Percentiles rank a stretch among this genome's conserved stretches.
Conservation (phyloP, 2,888 invertebrate species). For the Drosophila kambysellisi region DNA sequence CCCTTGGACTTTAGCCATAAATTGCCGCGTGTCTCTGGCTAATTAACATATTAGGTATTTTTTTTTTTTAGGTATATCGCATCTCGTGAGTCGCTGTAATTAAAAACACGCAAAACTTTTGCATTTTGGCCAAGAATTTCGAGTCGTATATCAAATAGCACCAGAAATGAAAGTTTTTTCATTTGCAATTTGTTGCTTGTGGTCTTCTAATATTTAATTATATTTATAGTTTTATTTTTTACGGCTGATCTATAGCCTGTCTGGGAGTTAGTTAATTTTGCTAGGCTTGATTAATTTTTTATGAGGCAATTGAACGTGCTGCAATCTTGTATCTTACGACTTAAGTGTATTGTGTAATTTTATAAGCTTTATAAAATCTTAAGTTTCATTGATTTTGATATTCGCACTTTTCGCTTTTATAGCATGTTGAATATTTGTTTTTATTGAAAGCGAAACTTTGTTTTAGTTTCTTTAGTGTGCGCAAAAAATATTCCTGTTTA, state of each 20-base stretch:
- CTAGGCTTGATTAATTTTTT: conserved; percentile 20
- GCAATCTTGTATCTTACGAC: background rate
- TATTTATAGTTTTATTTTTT: conserved; percentile 3
- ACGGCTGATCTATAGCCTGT: background rate
- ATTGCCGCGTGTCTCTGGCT: conserved; percentile 40
- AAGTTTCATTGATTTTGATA: conserved; percentile 25
- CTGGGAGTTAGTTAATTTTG: background rate
- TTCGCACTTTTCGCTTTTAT: conserved; percentile 10
- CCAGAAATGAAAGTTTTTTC: conserved; percentile 49
- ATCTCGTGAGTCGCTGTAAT: conserved; percentile 48
- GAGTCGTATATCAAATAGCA: conserved; percentile 21
- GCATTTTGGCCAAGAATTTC: conserved; percentile 52
- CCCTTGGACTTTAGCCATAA: conserved; percentile 39
- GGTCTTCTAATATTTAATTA: conserved; percentile 2
- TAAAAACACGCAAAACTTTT: conserved; percentile 43
- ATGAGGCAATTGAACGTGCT: conserved; percentile 12
- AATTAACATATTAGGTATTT: conserved; percentile 50
- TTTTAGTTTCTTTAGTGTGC: background rate
- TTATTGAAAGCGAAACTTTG: conserved; percentile 56
- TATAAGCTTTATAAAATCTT: background rate
- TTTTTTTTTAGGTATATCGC: background rate
- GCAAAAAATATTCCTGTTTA: conserved; percentile 34
- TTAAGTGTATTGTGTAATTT: conserved; percentile 34
- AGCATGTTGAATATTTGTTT: conserved; percentile 2
- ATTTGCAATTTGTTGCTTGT: conserved; percentile 10